Evolutionary conservation across 2,113 vertebrate genomes (phyloP), one percentile per base, ranked within the genome.

Genomic region (Cichladusa arquata): DNA sequence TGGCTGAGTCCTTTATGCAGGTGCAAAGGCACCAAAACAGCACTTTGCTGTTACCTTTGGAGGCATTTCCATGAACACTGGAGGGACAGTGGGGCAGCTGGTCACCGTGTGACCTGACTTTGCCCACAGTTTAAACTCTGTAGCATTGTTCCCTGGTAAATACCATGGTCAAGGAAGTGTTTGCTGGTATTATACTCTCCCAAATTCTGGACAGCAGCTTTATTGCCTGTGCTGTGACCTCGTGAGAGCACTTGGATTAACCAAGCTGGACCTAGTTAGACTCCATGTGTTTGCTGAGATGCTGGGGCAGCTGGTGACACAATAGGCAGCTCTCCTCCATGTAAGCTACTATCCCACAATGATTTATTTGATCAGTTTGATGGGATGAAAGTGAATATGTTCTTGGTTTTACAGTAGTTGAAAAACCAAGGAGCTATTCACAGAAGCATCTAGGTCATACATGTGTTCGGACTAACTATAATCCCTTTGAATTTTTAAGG

Each of bases 11-110:
- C 29, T 81, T 81, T 24, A 19, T 28, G 12, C 17, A 34, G 45
- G 15, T 65, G 40, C 36, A 82, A 79, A 42, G 1, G 5, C 34
- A 36, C 67, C 40, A 54, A 24, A 31, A 16, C 10, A 73, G 24
- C 36, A 22, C 14, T 34, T 26, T 0, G 0, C 24, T 24, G 2
- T 19, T 69, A 51, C 9, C 11, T 64, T 1, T 19, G 11, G 61
- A 57, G 25, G 28, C 24, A 24, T 53, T 82, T 47, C 57, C 0
- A 0, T 38, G 20, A 76, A 11, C n/a, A 45, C 40, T 54, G 45
- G 8, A 42, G 28, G 29, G 16, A 48, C 24, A 77, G 29, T 2
- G 8, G 50, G 12, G 38, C 28, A 70, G 15, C 24, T 34, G 56
- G 34, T 33, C 31, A 42, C 0, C 0, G 47, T 70, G 65, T 48